Conservation (phyloP, 2,113 vertebrate genomes). For the Mormoops blainvillei region DNA sequence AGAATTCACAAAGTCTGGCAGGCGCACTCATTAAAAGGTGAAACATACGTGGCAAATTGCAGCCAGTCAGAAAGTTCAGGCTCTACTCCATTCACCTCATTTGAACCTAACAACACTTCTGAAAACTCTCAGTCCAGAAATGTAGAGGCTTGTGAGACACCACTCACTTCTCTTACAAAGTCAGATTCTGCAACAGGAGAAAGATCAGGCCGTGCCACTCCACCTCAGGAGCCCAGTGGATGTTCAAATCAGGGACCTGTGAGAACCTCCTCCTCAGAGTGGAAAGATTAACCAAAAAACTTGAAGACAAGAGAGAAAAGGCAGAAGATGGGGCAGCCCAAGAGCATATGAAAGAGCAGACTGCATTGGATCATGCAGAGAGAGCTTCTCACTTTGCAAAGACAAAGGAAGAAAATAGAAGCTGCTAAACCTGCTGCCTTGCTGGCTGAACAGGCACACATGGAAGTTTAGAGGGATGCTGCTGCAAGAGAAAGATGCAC, state of each 20-base stretch:
- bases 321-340: slow-evolving; percentile 92
- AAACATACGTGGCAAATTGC: slow-evolving; percentile 63
- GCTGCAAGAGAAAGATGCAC: slow-evolving; percentile 86
- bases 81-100: slow-evolving; percentile 62
- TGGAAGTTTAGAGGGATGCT: slow-evolving; percentile 84
- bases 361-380: slow-evolving; percentile 94
- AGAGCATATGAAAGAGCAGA: slow-evolving; percentile 94
- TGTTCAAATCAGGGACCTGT: slow-evolving; percentile 73
- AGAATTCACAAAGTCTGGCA: slow-evolving; percentile 91
- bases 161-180: slow-evolving; percentile 45
- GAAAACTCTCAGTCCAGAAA: slow-evolving; percentile 61
- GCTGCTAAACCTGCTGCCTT: slow-evolving; percentile 85
- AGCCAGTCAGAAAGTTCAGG: slow-evolving; percentile 58
- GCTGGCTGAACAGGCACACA: slow-evolving; percentile 85
- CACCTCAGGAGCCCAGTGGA: slow-evolving; percentile 70
- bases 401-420: slow-evolving; percentile 88
- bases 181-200: slow-evolving; percentile 65
- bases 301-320: slow-evolving; percentile 70
- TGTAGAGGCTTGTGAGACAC: slow-evolving; percentile 30
- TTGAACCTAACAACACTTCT: slow-evolving; percentile 60
- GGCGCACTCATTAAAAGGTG: slow-evolving; percentile 81
- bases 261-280: slow-evolving; percentile 83
- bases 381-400: slow-evolving; percentile 92
- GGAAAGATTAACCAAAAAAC: slow-evolving; percentile 76
- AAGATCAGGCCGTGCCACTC: slow-evolving; percentile 65